Conservation (phyloP, 2,888 invertebrate genomes). For the Pachycephus smyrnensis region DNA sequence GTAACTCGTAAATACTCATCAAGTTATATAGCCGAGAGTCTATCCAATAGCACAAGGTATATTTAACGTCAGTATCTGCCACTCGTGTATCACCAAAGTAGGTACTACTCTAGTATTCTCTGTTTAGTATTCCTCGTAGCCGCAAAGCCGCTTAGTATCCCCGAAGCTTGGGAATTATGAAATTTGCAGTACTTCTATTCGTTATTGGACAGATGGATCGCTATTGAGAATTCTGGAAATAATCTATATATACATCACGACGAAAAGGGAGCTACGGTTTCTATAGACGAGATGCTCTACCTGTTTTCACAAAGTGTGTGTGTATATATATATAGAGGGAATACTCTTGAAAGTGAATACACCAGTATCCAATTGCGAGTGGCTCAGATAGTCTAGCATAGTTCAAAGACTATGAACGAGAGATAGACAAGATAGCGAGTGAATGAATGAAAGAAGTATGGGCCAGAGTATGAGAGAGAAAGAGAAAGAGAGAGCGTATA, state of each 20-base stretch:
- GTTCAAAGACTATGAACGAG: constrained; percentile 44
- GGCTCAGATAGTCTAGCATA: constrained; percentile 44
- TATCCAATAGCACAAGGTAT: neutral
- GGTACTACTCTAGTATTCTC: neutral
- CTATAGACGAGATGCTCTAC: neutral
- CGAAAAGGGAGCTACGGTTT: neutral
- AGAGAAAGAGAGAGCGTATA: constrained; percentile 12
- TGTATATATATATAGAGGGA: constrained; percentile 24
- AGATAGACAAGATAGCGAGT: neutral
- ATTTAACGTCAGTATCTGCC: neutral
- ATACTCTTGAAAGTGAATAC: constrained; percentile 60
- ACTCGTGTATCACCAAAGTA: neutral
- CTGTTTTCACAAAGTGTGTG: neutral
- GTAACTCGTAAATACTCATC: neutral
- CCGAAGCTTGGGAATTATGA: neutral
- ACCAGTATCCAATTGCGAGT: constrained; percentile 51
- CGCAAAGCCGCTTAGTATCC: neutral
- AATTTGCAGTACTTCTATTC: neutral
- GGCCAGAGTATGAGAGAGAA: constrained; percentile 6
- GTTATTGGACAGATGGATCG: neutral
- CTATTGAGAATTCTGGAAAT: neutral
- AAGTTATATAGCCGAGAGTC: neutral
- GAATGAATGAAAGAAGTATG: constrained; percentile 5
- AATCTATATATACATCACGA: neutral
- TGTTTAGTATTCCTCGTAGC: neutral